Conservation (phyloP, 2,888 invertebrate species). For the Empis livida region DNA sequence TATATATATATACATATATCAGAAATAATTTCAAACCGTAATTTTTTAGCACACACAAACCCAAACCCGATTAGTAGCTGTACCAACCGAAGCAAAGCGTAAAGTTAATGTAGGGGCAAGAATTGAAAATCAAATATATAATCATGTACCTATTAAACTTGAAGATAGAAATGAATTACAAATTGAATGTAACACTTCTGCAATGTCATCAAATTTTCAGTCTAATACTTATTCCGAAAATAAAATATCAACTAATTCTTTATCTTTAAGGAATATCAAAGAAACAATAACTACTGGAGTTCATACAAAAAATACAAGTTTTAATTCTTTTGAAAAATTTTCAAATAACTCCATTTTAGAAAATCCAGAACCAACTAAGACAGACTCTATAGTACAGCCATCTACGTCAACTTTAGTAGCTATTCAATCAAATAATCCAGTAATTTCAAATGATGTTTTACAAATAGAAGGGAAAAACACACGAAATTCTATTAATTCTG, state of each 20-base stretch:
- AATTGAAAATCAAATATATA: background rate
- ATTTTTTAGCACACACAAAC: slow-evolving; percentile 43
- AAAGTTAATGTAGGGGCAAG: slow-evolving; percentile 10
- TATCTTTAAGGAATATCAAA: background rate
- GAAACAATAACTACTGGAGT: background rate
- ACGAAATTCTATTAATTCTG: background rate
- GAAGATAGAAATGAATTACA: slow-evolving; percentile 37
- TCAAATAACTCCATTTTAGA: background rate
- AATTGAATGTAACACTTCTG: background rate
- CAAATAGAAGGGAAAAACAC: background rate
- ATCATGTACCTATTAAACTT: slow-evolving; percentile 48
- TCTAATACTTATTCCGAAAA: background rate
- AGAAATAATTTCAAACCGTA: too few species aligned
- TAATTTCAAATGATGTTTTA: background rate
- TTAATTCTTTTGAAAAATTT: background rate
- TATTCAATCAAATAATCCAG: background rate
- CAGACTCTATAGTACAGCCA: too few species aligned
- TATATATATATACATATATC: too few species aligned
- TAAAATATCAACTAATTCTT: background rate
- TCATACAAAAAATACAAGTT: background rate
- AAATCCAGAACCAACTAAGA: background rate
- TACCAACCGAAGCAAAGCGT: slow-evolving; percentile 42
- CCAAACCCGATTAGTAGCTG: slow-evolving; percentile 51
- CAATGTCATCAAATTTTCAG: background rate
- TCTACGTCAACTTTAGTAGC: background rate